Percentiles rank a stretch among this genome's conserved stretches.
Evolutionary conservation across 30 jellyfish, hydroid and myxozoan genomes (phyloP).

Genomic region (Aurelia sp.): DNA sequence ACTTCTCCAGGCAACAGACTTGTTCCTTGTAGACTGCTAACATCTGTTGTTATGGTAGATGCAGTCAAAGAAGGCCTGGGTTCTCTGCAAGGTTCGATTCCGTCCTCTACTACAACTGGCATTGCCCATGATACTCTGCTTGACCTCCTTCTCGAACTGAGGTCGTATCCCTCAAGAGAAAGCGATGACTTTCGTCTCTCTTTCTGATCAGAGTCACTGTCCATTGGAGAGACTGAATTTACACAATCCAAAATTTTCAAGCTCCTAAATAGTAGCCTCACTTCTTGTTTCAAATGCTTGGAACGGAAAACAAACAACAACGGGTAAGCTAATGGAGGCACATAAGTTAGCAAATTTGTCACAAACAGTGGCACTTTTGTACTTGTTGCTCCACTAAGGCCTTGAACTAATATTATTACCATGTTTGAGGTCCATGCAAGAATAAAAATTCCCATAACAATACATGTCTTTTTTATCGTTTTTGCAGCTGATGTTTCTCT

Average conservation of each 20-base stretch:
- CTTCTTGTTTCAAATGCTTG: conserved; percentile 46
- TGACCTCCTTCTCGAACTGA: conserved; percentile 61
- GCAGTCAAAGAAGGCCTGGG: conserved; percentile 66
- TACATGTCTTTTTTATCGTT: conserved; percentile 54
- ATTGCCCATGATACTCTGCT: conserved; percentile 75
- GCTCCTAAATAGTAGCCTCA: conserved; percentile 33
- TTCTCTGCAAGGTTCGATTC: conserved; percentile 42
- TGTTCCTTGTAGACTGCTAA: conserved; percentile 23
- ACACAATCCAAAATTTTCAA: conserved; percentile 15
- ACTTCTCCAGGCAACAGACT: conserved; percentile 58
- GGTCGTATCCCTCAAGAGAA: conserved; percentile 67
- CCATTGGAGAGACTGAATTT: conserved; percentile 42
- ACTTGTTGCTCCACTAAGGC: background rate
- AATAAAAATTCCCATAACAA: conserved; percentile 52
- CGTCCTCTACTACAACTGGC: conserved; percentile 69
- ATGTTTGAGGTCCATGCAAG: conserved; percentile 65
- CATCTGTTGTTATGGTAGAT: conserved; percentile 56
- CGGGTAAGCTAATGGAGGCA: conserved; percentile 48
- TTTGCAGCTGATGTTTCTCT: conserved; percentile 82
- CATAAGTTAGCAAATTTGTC: conserved; percentile 7
- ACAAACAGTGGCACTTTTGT: background rate
- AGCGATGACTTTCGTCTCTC: conserved; percentile 56
- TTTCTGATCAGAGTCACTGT: conserved; percentile 30
- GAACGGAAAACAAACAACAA: conserved; percentile 79
- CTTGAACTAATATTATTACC: conserved; percentile 4